A percentile compares a stretch with the other conserved stretches of the same genome.
Evolutionary conservation across 2,888 invertebrate species (phyloP).

Genomic region (Ochlodes sylvanus): DNA sequence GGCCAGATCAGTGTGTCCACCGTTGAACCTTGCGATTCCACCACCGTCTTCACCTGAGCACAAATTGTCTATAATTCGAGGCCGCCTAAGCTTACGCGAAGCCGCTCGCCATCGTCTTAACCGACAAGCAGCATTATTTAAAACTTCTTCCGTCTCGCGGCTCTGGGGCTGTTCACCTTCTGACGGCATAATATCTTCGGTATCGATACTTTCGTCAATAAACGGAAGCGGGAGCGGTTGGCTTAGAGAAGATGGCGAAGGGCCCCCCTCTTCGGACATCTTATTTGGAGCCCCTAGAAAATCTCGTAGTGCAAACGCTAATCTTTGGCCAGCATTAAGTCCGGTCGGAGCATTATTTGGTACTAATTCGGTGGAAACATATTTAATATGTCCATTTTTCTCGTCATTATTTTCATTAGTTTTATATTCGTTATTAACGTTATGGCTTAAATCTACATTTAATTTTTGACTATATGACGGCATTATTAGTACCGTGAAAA

Average conservation of each 20-base stretch:
- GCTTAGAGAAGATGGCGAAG: conserved; percentile 59
- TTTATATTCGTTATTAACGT: conserved; percentile 64
- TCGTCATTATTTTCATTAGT: conserved; percentile 57
- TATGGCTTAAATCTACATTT: conserved; percentile 72
- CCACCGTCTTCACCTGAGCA: conserved; percentile 62
- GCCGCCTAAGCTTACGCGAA: conserved; percentile 78
- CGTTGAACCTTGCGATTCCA: conserved; percentile 53
- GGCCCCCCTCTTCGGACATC: conserved; percentile 53
- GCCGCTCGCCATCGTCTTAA: conserved; percentile 81
- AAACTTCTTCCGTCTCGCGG: conserved; percentile 70
- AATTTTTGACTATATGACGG: conserved; percentile 76
- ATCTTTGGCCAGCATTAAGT: conserved; percentile 65
- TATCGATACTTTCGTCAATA: conserved; percentile 69
- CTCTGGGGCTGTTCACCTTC: conserved; percentile 64
- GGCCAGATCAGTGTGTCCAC: conserved; percentile 76
- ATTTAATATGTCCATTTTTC: conserved; percentile 57
- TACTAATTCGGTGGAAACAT: conserved; percentile 53
- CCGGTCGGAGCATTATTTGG: conserved; percentile 58
- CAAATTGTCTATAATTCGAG: conserved; percentile 78
- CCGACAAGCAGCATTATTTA: conserved; percentile 78
- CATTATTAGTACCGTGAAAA: conserved; percentile 58
- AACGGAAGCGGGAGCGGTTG: conserved; percentile 67
- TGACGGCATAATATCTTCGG: conserved; percentile 59
- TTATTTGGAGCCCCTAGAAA: conserved; percentile 63
- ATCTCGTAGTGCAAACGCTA: conserved; percentile 72